These are phyloP conservation scores for Clarias fuscus DNA, from an alignment of 2,797 vertebrate genomes.

Conservation along the genomic window DNA sequence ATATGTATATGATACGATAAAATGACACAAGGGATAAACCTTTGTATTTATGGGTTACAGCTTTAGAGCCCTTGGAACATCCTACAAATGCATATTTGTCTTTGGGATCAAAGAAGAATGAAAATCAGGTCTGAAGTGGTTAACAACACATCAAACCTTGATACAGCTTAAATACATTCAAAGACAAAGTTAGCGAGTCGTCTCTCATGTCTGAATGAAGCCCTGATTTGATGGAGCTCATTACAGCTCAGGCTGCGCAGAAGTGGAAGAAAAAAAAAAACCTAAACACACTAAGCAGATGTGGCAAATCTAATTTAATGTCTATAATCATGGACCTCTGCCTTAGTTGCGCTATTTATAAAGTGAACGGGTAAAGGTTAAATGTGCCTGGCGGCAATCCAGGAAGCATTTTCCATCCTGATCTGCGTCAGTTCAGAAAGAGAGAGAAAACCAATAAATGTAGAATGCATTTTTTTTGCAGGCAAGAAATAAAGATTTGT, in stretches of 20 bases:
- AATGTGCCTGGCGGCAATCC: slow-evolving; percentile 34
- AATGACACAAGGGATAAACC: not conserved
- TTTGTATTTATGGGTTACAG: not conserved
- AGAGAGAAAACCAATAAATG: not conserved
- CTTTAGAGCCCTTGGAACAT: not conserved
- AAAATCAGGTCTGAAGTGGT: not conserved
- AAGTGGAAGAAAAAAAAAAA: not conserved
- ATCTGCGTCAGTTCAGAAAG: not conserved
- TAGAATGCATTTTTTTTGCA: not conserved
- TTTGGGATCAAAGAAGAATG: not conserved
- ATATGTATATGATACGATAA: not conserved
- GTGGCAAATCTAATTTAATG: slow-evolving; percentile 52
- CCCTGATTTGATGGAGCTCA: slow-evolving; percentile 28
- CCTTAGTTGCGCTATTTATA: slow-evolving; percentile 41
- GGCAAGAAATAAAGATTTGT: not conserved
- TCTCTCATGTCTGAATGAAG: slow-evolving; percentile 7
- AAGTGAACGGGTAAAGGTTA: slow-evolving; percentile 45
- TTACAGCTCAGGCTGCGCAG: slow-evolving; percentile 4
- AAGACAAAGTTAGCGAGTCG: not conserved
- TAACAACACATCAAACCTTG: slow-evolving; percentile 1
- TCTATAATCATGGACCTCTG: slow-evolving; percentile 53
- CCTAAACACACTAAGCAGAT: slow-evolving; percentile 48
- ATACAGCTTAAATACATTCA: slow-evolving; percentile 4
- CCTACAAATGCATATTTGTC: not conserved
- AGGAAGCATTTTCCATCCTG: not conserved